These are phyloP conservation scores for Sebastes minor DNA, from an alignment of 2,797 vertebrate genomes.

Conservation along the genomic window DNA sequence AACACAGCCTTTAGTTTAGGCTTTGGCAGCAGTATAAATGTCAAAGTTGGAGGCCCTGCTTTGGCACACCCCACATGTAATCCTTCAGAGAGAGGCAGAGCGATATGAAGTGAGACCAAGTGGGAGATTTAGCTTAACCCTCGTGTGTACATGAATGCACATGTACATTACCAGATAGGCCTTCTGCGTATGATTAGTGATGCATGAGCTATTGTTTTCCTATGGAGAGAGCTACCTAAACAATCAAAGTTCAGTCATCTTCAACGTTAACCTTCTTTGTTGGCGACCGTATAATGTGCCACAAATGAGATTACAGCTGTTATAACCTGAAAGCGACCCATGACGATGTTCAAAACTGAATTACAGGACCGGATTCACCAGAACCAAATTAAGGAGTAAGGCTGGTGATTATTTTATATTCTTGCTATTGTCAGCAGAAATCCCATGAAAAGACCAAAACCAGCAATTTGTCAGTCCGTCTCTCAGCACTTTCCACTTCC, in stretches of 20 bases:
- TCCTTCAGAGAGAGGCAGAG: constrained; percentile 10
- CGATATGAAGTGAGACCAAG: constrained; percentile 21
- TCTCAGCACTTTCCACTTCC: neutral
- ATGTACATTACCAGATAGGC: neutral
- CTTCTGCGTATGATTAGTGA: neutral
- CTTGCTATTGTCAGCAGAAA: neutral
- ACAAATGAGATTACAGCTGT: constrained; percentile 5
- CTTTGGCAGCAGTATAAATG: constrained; percentile 57
- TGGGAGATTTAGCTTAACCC: neutral
- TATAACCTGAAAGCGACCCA: neutral
- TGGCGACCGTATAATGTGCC: neutral
- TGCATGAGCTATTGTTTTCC: neutral
- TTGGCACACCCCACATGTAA: constrained; percentile 35
- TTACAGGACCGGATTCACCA: neutral
- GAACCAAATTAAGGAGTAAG: neutral
- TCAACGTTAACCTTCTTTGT: neutral
- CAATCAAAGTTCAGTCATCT: constrained; percentile 4
- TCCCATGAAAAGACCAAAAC: neutral
- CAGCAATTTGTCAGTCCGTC: neutral
- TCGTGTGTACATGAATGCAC: neutral
- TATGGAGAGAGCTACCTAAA: neutral
- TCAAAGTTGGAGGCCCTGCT: constrained; percentile 51
- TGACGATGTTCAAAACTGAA: neutral
- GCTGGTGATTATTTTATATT: neutral
- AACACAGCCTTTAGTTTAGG: constrained; percentile 46